Conservation (phyloP, 2,797 vertebrate genomes). For the Siniperca obscura region DNA sequence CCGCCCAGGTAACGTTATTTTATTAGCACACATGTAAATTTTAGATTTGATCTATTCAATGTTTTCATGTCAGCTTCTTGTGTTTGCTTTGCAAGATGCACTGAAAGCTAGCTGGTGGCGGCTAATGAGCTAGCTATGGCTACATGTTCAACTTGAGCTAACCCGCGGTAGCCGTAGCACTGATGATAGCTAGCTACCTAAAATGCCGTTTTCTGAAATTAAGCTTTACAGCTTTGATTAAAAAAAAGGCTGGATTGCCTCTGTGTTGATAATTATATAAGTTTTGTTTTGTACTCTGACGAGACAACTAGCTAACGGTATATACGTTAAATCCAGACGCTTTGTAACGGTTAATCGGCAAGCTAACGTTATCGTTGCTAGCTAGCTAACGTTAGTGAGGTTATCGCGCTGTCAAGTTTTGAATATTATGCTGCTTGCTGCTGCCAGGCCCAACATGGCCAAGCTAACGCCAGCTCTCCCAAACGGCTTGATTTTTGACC, state of each 20-base stretch:
- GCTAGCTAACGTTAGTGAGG: slow-evolving; percentile 48
- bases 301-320: slow-evolving; percentile 2
- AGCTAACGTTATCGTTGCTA: slow-evolving; percentile 58
- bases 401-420: slow-evolving; percentile 74
- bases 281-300: rapidly evolving
- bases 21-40: slow-evolving; percentile 44
- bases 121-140: slow-evolving; percentile 59
- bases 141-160: slow-evolving; percentile 71
- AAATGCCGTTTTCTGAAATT: slow-evolving; percentile 35
- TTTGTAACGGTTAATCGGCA: slow-evolving; percentile 17
- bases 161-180: slow-evolving; percentile 70
- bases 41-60: slow-evolving; percentile 12
- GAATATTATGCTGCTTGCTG: slow-evolving; percentile 42
- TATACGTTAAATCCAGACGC: neutral
- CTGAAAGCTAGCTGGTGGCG: slow-evolving; percentile 39
- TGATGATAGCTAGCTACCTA: slow-evolving; percentile 55
- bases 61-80: slow-evolving; percentile 30
- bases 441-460: slow-evolving; percentile 70
- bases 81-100: slow-evolving; percentile 42
- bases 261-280: rapidly evolving
- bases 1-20: slow-evolving; percentile 78
- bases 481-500: slow-evolving; percentile 38
- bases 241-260: rapidly evolving
- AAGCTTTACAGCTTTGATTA: neutral
- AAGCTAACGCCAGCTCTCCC: slow-evolving; percentile 45